Conservation (phyloP, 2,888 invertebrate genomes). For the Caenorhabditis sp. region DNA sequence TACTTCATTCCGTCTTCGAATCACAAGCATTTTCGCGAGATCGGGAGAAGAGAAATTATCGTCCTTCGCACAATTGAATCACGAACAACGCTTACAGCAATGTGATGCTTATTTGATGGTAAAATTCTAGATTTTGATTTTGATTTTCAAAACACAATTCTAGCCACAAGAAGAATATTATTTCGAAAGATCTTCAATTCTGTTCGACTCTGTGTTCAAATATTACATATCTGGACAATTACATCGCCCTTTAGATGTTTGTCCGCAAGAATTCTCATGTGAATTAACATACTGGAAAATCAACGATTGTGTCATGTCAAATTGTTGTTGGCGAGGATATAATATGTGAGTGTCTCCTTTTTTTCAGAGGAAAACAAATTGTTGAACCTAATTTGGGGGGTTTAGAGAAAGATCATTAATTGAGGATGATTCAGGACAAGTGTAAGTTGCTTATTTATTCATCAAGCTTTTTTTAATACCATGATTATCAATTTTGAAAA, state of each 20-base stretch:
- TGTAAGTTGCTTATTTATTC: slow-evolving; percentile 24
- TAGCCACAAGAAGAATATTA: slow-evolving; percentile 67
- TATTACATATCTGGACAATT: slow-evolving; percentile 63
- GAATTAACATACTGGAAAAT: slow-evolving; percentile 66
- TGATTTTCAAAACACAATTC: neutral
- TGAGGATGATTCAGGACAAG: slow-evolving; percentile 12
- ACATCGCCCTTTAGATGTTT: slow-evolving; percentile 63
- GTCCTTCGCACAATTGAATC: slow-evolving; percentile 48
- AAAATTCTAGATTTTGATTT: neutral
- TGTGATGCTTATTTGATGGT: slow-evolving; percentile 54
- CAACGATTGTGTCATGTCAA: slow-evolving; percentile 57
- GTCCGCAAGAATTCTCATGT: slow-evolving; percentile 51
- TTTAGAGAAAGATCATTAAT: slow-evolving; percentile 27
- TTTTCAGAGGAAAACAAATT: neutral
- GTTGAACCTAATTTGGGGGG: neutral
- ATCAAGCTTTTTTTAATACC: neutral
- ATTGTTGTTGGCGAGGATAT: slow-evolving; percentile 60
- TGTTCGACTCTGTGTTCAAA: slow-evolving; percentile 67
- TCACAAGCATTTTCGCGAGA: slow-evolving; percentile 51
- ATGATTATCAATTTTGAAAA: too few relatives aligned
- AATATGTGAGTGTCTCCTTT: slow-evolving; percentile 52
- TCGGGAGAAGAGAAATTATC: slow-evolving; percentile 48
- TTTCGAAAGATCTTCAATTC: slow-evolving; percentile 65
- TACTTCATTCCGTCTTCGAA: slow-evolving; percentile 52
- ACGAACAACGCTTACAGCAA: slow-evolving; percentile 45